phyloP scores from a whole-genome alignment of 2,113 vertebrate species.

The Plecotus auritus region DNA sequence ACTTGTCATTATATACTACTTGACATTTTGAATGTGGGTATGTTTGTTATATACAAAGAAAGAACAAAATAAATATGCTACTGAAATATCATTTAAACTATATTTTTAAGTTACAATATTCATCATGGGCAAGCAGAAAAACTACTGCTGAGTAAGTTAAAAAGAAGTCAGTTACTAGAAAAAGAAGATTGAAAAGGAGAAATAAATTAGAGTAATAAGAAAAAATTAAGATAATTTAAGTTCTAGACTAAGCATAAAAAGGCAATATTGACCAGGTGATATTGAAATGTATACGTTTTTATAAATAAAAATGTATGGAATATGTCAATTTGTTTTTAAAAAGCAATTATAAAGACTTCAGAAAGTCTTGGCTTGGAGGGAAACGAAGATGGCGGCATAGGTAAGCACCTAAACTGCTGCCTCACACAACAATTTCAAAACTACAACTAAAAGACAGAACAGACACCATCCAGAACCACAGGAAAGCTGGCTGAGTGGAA shows the following conservation, averaged over 20 bases:
- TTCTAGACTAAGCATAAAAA: neutral
- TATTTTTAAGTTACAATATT: neutral
- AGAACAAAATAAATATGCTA: neutral
- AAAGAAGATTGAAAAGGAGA: neutral
- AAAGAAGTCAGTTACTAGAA: neutral
- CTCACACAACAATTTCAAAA: too few species aligned
- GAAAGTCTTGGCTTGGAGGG: too few species aligned
- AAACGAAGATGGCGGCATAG: too few species aligned
- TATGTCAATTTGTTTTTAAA: neutral
- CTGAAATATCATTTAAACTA: neutral
- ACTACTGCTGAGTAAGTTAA: neutral
- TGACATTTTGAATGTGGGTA: neutral
- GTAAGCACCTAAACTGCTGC: too few species aligned
- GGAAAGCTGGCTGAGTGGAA: too few species aligned
- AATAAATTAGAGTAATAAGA: neutral
- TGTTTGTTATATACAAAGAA: neutral
- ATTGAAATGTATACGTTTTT: neutral
- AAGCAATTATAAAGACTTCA: neutral
- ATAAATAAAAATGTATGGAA: neutral
- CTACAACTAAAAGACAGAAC: too few species aligned
- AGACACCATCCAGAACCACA: too few species aligned
- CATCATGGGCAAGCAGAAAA: neutral
- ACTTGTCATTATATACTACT: neutral
- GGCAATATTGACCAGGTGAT: neutral
- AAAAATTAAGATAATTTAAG: neutral